Evolutionary conservation across 2,113 vertebrate species (phyloP), one percentile per base, ranked within the genome.

Genomic region (Myiozetetes cayanensis): DNA sequence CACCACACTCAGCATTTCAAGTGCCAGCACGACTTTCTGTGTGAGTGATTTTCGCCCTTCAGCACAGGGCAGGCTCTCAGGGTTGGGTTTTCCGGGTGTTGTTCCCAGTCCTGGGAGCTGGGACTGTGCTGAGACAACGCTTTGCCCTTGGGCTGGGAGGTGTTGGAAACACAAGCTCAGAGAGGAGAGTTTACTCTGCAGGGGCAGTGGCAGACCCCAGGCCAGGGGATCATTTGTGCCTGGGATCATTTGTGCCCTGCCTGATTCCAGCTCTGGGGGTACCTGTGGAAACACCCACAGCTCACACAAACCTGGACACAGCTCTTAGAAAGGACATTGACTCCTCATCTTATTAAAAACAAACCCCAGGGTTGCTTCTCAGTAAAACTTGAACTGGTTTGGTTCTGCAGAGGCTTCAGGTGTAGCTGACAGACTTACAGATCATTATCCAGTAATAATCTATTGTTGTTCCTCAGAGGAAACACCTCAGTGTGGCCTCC

Each of bases 81-180:
- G 5, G 2, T 20, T 13, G 9, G 16, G 13, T 66, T 52, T 65
- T 33, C 20, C 23, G 28, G 56, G 8, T 24, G 44, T 3, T 28
- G 1, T 27, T 13, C 44, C 67, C 55, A 3, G 18, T 4, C 2
- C 9, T 4, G 14, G 17, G 59, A 4, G 0, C 31, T 5, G 16
- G 28, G 75, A 9, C 22, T 44, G 10, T 24, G 37, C 50, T 6
- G 49, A 22, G 55, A 20, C 62, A 24, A 9, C 0, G 2, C 24
- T 41, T 22, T 44, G 35, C 47, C 1, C 10, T 11, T 14, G 81
- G 2, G 16, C 37, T 31, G 58, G 25, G 58, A 58, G 47, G 46
- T 10, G 66, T 16, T 19, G 4, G 12, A 30, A 76, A 59, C 43
- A 44, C 37, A 28, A 16, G 23, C 21, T 37, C 23, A 6, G 43